Conservation (phyloP, 1,140 invertebrate genomes). For the Notospermus geniculatus region DNA sequence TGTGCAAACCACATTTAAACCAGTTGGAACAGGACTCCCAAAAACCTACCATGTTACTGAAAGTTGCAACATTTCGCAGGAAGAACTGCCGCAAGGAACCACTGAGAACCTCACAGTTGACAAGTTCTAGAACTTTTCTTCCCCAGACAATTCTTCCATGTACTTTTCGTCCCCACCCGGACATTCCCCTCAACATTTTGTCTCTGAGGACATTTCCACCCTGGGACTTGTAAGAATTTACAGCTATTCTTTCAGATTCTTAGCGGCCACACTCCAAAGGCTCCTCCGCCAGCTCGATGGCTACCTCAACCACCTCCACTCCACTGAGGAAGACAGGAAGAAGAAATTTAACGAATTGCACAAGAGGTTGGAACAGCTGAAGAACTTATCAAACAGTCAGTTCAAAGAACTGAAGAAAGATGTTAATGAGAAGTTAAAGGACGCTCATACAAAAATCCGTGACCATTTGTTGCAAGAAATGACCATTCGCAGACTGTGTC, state of each 20-base stretch:
- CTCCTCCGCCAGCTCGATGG: not conserved
- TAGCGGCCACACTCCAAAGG: not conserved
- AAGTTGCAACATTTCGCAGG: not conserved
- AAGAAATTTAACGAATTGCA: not conserved
- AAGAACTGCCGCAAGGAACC: too few relatives aligned
- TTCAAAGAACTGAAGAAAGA: constrained; percentile 6
- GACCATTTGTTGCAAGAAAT: not conserved
- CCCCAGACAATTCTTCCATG: too few relatives aligned
- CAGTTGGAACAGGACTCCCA: not conserved
- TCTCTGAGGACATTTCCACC: too few relatives aligned
- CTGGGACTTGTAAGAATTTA: not conserved
- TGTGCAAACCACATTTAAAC: not conserved
- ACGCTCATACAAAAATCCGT: not conserved
- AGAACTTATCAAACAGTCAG: constrained; percentile 5
- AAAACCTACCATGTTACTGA: not conserved
- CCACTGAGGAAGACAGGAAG: constrained; percentile 3
- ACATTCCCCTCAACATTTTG: too few relatives aligned
- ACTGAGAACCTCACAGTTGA: too few relatives aligned
- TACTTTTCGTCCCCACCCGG: too few relatives aligned
- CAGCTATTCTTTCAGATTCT: not conserved
- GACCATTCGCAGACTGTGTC: not conserved
- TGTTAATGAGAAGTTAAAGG: constrained; percentile 5
- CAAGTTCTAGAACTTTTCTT: too few relatives aligned
- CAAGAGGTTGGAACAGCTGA: not conserved
- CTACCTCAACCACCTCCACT: constrained; percentile 7